Evolutionary conservation across 92 coral and sea anemone species (phyloP).

Genomic region (Parazoanthus swiftii): DNA sequence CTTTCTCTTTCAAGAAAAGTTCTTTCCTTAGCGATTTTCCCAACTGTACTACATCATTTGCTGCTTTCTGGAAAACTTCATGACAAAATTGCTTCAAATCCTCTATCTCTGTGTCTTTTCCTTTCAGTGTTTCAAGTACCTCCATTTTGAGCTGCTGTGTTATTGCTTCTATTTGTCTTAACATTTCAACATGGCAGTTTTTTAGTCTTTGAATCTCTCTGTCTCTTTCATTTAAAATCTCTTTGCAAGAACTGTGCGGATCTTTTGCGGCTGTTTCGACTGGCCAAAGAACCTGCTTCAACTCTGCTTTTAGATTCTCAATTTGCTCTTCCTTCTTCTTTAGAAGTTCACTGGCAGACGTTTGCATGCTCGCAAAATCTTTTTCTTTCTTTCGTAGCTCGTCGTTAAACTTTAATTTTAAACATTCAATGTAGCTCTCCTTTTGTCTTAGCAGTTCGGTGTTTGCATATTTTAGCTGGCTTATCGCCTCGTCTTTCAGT

Average conservation of each 20-base stretch:
- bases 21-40: constrained; percentile 23
- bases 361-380: background rate
- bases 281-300: background rate
- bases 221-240: constrained; percentile 8
- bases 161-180: background rate
- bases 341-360: background rate
- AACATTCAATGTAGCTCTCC: constrained; percentile 12
- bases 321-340: constrained; percentile 19
- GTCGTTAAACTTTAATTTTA: background rate
- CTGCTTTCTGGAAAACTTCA: constrained; percentile 25
- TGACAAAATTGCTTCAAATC: constrained; percentile 29
- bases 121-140: background rate
- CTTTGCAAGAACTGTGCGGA: background rate
- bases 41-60: constrained; percentile 24
- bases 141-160: background rate
- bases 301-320: constrained; percentile 2
- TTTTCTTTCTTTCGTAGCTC: constrained; percentile 12
- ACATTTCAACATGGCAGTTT: background rate
- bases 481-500: constrained; percentile 4
- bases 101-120: constrained; percentile 22
- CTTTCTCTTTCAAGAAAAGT: constrained; percentile 28
- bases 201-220: constrained; percentile 15
- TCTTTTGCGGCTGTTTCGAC: background rate
- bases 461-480: constrained; percentile 6
- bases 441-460: background rate